Base-by-base conservation (phyloP, 1,140 invertebrate species). In the Chymomyza costata region DNA sequence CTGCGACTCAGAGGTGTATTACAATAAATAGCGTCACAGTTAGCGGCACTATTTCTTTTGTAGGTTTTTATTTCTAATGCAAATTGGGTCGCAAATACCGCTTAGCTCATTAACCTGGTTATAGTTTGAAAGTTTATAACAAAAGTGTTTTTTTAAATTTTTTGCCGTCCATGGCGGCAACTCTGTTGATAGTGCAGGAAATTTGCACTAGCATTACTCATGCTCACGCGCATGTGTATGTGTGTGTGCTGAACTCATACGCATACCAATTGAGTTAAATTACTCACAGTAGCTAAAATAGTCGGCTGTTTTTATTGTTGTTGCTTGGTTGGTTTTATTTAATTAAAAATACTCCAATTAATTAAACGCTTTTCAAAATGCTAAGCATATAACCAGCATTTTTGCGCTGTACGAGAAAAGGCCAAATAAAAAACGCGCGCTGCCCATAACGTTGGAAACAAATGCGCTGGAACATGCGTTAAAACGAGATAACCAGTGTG, bases 341-440 rank as follows among this genome's bases (percentile, higher is more conserved):
- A 67, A 78, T 78, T 78, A 78, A 78, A 64, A 69, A 76, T 76
- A 58, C 65, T 70, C 39, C 49, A 66, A 71, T 64, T 80, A 67
- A 71, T 71, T 78, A 40, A 59, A 76, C 17, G 43, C 54, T 55
- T 17, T 32, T 49, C 19, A 35, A 63, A 64, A 73, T 60, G 50
- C 43, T 55, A 73, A 73, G 18, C 30, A 18, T 30, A 38, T 32
- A 18, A 28, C 16, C 10, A 39, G 25, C 21, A 28, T 56, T 49
- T 60, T 65, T 16, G 40, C 44, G 13, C 47, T 64, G 44, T 52
- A 40, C 39, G 19, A 30, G 28, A 19, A n/a, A n/a, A n/a, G n/a
- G n/a, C n/a, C n/a, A 41, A 50, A 34, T 56, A 63, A 73, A 73
- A 58, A 70, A 66, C 73, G 71, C 71, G 71, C 73, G 66, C 71